A percentile compares a stretch with the other conserved stretches of the same genome.
Evolutionary conservation across 2,888 invertebrate genomes (phyloP).

Genomic region (Itoplectis maculator): DNA sequence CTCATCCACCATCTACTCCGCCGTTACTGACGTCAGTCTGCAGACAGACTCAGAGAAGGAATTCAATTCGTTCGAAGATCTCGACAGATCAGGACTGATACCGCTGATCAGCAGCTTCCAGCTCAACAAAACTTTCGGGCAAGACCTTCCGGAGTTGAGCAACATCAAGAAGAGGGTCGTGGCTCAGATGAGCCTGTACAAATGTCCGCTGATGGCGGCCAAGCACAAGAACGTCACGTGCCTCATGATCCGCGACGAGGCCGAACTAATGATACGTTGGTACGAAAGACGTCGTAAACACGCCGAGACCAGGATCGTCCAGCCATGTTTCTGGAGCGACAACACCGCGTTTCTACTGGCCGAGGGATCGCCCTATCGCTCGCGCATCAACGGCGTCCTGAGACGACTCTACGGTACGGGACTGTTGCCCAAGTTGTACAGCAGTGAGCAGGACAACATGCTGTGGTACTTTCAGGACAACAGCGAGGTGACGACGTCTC

Average conservation of each 20-base stretch:
- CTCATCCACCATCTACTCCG: conserved; percentile 59
- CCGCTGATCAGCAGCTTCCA: conserved; percentile 38
- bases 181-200: not conserved
- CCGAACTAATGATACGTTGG: not conserved
- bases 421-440: not conserved
- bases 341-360: conserved; percentile 31
- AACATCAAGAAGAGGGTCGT: conserved; percentile 47
- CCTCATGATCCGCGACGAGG: conserved; percentile 29
- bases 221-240: conserved; percentile 47
- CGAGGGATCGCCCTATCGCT: conserved; percentile 34
- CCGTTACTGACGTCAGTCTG: conserved; percentile 59
- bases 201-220: not conserved
- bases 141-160: not conserved
- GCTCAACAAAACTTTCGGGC: conserved; percentile 52
- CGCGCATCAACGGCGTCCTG: not conserved
- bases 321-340: conserved; percentile 50
- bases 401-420: not conserved
- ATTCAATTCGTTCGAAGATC: conserved; percentile 53
- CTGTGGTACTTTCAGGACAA: no score
- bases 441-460: no score
- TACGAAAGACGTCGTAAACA: not conserved
- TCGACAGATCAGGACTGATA: conserved; percentile 62
- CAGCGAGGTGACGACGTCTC: no score
- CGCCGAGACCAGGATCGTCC: conserved; percentile 21
- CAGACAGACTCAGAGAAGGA: not conserved